Evolutionary conservation across 2,888 invertebrate genomes (phyloP).

Genomic region (Ommatoiulus sabulosus): DNA sequence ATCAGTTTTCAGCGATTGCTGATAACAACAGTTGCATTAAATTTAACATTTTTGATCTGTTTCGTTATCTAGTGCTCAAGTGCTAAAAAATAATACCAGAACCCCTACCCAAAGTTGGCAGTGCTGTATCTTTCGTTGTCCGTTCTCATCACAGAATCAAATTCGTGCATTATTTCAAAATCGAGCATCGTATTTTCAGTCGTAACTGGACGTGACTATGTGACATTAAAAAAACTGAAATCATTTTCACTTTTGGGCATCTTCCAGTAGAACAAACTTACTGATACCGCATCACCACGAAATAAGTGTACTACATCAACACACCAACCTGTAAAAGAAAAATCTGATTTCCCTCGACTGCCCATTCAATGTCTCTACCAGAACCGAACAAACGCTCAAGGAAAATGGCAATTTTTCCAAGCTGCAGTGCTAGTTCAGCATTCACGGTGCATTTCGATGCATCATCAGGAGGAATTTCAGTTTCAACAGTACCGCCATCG

Average conservation of each 20-base stretch:
- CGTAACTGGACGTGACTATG: constrained; percentile 77
- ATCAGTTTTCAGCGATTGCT: not conserved
- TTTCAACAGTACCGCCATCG: constrained; percentile 68
- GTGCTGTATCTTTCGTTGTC: constrained; percentile 77
- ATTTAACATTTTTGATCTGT: too few relatives aligned
- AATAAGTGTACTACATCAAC: too few relatives aligned
- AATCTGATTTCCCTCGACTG: constrained; percentile 70
- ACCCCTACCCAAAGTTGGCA: constrained; percentile 79
- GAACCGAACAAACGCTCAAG: constrained; percentile 78
- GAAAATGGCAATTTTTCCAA: constrained; percentile 73
- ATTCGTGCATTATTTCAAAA: constrained; percentile 82
- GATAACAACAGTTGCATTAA: not conserved
- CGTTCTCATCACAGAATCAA: constrained; percentile 77
- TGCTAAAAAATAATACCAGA: too few relatives aligned
- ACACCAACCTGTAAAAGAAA: constrained; percentile 63
- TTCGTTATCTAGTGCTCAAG: too few relatives aligned
- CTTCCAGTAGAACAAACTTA: too few relatives aligned
- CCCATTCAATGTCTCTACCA: constrained; percentile 86
- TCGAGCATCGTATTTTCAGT: constrained; percentile 80
- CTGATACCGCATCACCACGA: too few relatives aligned
- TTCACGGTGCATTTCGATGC: constrained; percentile 71
- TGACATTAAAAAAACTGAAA: not conserved
- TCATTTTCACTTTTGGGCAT: too few relatives aligned
- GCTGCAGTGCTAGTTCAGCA: constrained; percentile 71
- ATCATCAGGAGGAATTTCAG: constrained; percentile 64